These are phyloP conservation scores for Podarcis muralis DNA, from an alignment of 2,113 vertebrate genomes.

Conservation along the genomic window DNA sequence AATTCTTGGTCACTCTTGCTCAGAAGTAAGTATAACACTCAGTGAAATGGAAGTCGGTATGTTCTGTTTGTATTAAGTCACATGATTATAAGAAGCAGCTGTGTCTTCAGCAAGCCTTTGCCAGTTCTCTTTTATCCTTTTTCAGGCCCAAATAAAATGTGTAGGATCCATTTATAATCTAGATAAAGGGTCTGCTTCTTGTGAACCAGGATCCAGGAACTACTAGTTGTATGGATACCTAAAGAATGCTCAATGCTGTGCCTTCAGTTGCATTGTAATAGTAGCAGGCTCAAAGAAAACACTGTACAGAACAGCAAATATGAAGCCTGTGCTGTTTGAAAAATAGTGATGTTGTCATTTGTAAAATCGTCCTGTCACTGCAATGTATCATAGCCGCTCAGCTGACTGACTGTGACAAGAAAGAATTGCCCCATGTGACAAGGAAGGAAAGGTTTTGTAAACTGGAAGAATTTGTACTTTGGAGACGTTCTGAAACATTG, in stretches of 20 bases:
- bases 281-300: background rate
- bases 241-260: background rate
- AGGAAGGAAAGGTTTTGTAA: background rate
- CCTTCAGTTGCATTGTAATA: background rate
- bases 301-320: background rate
- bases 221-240: background rate
- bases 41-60: background rate
- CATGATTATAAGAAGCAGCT: background rate
- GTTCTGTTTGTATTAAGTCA: background rate
- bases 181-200: background rate
- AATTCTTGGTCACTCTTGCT: constrained; percentile 96
- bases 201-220: background rate
- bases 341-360: background rate
- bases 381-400: background rate
- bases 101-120: background rate
- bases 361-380: background rate
- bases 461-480: background rate
- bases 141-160: background rate
- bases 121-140: background rate
- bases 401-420: background rate
- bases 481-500: background rate
- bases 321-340: background rate
- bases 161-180: background rate
- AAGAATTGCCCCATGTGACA: background rate
- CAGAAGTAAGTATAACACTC: constrained; percentile 89